Conservation (phyloP, 2,113 vertebrate species). For the Rafetus swinhoei region DNA sequence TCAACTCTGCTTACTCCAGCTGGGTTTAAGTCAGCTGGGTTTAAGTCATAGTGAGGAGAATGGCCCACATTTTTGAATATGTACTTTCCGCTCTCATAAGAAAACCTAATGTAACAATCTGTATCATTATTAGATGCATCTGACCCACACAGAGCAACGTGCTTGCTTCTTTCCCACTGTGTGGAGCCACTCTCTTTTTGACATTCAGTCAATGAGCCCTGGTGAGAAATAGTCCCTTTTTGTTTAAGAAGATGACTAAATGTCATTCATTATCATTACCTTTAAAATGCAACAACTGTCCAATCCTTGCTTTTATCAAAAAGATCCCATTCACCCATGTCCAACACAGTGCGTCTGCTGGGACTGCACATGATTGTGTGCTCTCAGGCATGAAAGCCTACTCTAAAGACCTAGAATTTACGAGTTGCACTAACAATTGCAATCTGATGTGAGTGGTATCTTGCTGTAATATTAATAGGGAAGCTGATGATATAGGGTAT, state of each 20-base stretch:
- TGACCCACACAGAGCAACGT: accelerated
- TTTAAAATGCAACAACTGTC: not conserved
- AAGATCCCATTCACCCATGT: not conserved
- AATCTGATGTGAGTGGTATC: not conserved
- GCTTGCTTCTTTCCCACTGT: accelerated
- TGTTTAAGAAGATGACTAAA: not conserved
- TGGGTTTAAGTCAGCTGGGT: not conserved
- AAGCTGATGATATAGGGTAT: not conserved
- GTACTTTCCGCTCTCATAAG: not conserved
- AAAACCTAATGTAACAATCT: not conserved
- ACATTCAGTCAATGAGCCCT: not conserved
- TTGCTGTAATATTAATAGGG: not conserved
- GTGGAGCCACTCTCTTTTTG: accelerated
- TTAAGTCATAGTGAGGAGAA: not conserved
- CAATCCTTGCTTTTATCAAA: not conserved
- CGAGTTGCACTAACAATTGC: accelerated
- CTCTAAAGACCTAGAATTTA: not conserved
- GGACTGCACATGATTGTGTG: no score
- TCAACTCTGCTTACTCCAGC: not conserved
- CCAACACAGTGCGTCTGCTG: not conserved
- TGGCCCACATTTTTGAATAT: not conserved
- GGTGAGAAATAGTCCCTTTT: not conserved
- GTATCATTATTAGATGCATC: not conserved
- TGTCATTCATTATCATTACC: not conserved
- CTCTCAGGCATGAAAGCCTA: not conserved